A percentile compares a stretch with the other conserved stretches of the same genome.
Conservation (phyloP, 2,888 invertebrate genomes). For the Mythimna albipuncta region DNA sequence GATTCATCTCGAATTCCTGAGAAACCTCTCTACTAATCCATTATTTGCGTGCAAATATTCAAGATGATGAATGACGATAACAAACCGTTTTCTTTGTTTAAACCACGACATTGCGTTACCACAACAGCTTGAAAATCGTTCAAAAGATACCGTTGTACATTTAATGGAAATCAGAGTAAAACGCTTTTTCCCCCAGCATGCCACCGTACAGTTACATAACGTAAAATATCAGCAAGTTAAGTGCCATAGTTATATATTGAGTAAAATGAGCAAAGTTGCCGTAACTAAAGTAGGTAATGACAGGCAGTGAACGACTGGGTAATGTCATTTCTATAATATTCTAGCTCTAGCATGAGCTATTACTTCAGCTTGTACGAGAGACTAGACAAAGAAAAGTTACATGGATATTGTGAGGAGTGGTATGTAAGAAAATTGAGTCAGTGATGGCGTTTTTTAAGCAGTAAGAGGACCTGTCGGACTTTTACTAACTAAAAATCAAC, state of each 20-base stretch:
- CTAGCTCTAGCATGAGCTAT: no score
- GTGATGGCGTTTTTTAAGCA: no score
- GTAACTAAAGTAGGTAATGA: slow-evolving; percentile 14
- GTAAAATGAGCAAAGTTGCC: slow-evolving; percentile 10
- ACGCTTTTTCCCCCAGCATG: slow-evolving; percentile 8
- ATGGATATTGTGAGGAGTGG: no score
- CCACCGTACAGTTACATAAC: slow-evolving; percentile 21
- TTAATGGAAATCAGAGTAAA: slow-evolving; percentile 30
- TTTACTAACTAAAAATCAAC: no score
- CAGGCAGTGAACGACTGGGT: background rate
- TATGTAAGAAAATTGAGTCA: no score
- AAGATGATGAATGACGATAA: slow-evolving; percentile 2
- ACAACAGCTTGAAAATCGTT: slow-evolving; percentile 27
- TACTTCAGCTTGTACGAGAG: no score
- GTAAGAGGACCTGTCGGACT: no score
- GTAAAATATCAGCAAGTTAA: slow-evolving; percentile 17
- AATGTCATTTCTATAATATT: no score
- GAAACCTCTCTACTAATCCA: slow-evolving; percentile 12
- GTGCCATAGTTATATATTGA: slow-evolving; percentile 15
- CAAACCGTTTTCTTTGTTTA: slow-evolving; percentile 18
- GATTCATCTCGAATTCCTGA: background rate
- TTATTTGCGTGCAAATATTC: slow-evolving; percentile 33
- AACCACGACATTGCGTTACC: slow-evolving; percentile 18
- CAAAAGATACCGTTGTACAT: slow-evolving; percentile 21
- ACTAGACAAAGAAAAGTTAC: no score